Percentiles rank a stretch among this genome's conserved stretches.
Evolutionary conservation across 2,888 invertebrate species (phyloP).

Genomic region (Dorcus hopei): DNA sequence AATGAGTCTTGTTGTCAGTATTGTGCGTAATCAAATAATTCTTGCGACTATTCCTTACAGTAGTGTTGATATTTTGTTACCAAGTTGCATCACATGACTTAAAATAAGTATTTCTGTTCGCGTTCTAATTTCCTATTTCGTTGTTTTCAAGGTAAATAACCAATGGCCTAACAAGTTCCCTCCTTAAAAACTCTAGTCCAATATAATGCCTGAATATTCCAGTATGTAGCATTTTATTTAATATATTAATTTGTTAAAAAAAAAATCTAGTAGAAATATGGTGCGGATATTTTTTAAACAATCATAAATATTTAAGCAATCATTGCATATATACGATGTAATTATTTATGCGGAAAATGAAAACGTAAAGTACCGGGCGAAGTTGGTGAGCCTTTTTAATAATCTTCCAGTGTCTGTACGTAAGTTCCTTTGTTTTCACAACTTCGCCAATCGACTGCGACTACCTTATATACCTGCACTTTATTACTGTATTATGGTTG

Average conservation of each 20-base stretch:
- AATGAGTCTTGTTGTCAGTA: too few relatives aligned
- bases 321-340: constrained; percentile 8
- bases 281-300: constrained; percentile 25
- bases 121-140: not conserved
- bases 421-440: constrained; percentile 33
- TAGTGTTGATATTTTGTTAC: constrained; percentile 22
- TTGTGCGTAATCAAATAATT: too few relatives aligned
- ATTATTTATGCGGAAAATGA: constrained; percentile 3
- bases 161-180: constrained; percentile 51
- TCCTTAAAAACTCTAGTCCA: constrained; percentile 49
- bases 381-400: constrained; percentile 27
- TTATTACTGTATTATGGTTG: constrained; percentile 34
- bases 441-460: constrained; percentile 30
- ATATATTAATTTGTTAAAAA: constrained; percentile 22
- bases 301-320: constrained; percentile 25
- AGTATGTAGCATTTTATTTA: constrained; percentile 33
- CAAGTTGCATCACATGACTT: constrained; percentile 37
- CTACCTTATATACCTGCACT: constrained; percentile 35
- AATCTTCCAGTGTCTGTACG: constrained; percentile 30
- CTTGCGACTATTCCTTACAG: not conserved
- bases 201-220: constrained; percentile 37
- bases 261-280: constrained; percentile 14
- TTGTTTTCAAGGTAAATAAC: constrained; percentile 9
- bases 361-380: constrained; percentile 17
- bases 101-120: constrained; percentile 17